A percentile compares a stretch with the other conserved stretches of the same genome.
Evolutionary conservation across 1,140 invertebrate species (phyloP).

Genomic region (Caenorhabditis inopinata): DNA sequence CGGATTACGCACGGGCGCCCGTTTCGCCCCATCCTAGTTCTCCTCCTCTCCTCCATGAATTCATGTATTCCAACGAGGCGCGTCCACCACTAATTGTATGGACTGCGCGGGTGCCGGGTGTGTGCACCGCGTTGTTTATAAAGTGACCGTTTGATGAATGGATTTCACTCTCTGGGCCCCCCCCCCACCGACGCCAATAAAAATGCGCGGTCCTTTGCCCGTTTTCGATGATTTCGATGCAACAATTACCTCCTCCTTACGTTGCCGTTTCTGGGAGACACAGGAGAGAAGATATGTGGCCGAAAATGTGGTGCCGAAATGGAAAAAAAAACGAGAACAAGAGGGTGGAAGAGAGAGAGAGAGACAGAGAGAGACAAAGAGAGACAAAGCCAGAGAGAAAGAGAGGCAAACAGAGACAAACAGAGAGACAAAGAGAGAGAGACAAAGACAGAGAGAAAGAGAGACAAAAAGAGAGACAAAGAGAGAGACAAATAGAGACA

Average conservation of each 20-base stretch:
- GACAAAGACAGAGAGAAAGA: slow-evolving; percentile 11
- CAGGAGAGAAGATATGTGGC: neutral
- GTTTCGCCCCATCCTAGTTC: too few relatives aligned
- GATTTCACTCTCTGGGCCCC: neutral
- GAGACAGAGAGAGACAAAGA: neutral
- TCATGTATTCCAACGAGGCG: too few relatives aligned
- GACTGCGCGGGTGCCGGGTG: too few relatives aligned
- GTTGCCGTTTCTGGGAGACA: too few relatives aligned
- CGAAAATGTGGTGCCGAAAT: slow-evolving; percentile 26
- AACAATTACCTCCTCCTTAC: neutral
- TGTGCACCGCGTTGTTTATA: too few relatives aligned
- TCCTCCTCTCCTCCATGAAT: too few relatives aligned
- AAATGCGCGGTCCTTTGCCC: neutral
- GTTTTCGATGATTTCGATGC: neutral
- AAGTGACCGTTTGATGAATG: slow-evolving; percentile 8
- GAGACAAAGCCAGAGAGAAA: too few relatives aligned
- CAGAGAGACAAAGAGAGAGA: neutral
- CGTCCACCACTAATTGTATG: too few relatives aligned
- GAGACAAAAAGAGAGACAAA: too few relatives aligned
- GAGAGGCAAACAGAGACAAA: too few relatives aligned
- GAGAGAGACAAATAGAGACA: slow-evolving; percentile 9
- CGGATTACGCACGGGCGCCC: too few relatives aligned
- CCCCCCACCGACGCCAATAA: too few relatives aligned
- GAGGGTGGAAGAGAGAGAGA: neutral
- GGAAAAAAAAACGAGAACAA: neutral